These are phyloP conservation scores for Ips nitidus DNA, from an alignment of 1,140 invertebrate species.

Conservation along the genomic window DNA sequence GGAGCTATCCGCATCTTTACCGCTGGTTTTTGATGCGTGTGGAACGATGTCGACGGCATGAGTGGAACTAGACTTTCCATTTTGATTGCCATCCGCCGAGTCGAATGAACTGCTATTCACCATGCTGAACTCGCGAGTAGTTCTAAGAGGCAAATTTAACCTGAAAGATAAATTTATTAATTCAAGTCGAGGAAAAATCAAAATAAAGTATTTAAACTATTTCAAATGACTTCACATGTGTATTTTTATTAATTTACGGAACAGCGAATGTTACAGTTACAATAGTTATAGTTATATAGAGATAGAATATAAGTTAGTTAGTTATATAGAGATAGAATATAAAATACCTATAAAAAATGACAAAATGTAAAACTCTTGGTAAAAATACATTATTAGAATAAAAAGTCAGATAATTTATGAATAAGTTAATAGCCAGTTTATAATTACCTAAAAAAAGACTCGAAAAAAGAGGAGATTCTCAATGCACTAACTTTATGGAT, in stretches of 20 bases:
- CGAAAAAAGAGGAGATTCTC: too few relatives aligned
- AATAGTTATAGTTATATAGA: too few relatives aligned
- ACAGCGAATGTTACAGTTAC: neutral
- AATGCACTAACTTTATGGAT: too few relatives aligned
- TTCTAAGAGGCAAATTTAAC: neutral
- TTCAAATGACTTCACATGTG: neutral
- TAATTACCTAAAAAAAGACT: too few relatives aligned
- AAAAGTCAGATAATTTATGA: too few relatives aligned
- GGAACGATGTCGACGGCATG: constrained; percentile 31
- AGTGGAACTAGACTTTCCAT: constrained; percentile 39
- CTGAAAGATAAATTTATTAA: neutral
- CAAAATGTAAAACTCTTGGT: too few relatives aligned
- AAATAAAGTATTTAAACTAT: neutral
- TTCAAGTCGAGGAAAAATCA: neutral
- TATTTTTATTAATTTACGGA: neutral
- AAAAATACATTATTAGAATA: too few relatives aligned
- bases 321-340: too few relatives aligned
- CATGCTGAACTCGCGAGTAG: constrained; percentile 38
- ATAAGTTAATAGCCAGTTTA: too few relatives aligned
- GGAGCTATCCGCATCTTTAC: constrained; percentile 34
- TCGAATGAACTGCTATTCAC: constrained; percentile 49
- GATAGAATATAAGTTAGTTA: too few relatives aligned
- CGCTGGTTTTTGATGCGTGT: constrained; percentile 36
- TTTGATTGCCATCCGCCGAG: constrained; percentile 42
- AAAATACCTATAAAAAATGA: too few relatives aligned